Evolutionary conservation across 2,113 vertebrate species (phyloP), one percentile per base, ranked within the genome.

Genomic region (Leptodactylus fuscus): DNA sequence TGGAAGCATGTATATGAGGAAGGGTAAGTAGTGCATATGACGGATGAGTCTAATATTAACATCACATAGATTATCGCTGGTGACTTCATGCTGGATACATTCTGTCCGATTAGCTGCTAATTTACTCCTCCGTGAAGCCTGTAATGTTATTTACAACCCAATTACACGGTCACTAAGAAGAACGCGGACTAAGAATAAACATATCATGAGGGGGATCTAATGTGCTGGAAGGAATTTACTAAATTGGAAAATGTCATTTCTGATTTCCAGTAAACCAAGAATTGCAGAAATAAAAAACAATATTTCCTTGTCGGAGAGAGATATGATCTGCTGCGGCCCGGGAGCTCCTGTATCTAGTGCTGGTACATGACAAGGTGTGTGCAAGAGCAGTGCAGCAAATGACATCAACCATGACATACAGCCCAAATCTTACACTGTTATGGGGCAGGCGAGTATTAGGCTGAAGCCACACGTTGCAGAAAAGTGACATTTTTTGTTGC

Each of bases 41-140:
- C 15, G 8, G 62, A 51, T 38, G 80, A 22, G 12, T 49, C 44
- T 53, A 51, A 34, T 70, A 51, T 49, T 81, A 69, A n/a, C 60
- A 69, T 36, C 29, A 13, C 62, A 49, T 34, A 38, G 24, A 70
- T 67, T 48, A 41, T 18, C 70, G 49, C 62, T 51, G 44, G 29
- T 81, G 80, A 81, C 65, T 81, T 62, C 41, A 81, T 81, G 78
- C 58, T 67, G 67, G 22, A 81, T 81, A 46, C 29, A 81, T 67
- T 81, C 80, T 51, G 11, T 18, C 22, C 36, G 3, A 70, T 81
- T 49, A 36, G 62, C 62, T 70, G 60, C 80, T 69, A 49, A 67
- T 81, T 49, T 70, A 12, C 44, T 70, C 49, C 62, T 69, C 44
- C 20, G 2, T 80, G 77, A 60, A 62, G 36, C 7, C 27, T 81